phyloP scores from a whole-genome alignment of 2,888 invertebrate species.

The Xestobium rufovillosum region DNA sequence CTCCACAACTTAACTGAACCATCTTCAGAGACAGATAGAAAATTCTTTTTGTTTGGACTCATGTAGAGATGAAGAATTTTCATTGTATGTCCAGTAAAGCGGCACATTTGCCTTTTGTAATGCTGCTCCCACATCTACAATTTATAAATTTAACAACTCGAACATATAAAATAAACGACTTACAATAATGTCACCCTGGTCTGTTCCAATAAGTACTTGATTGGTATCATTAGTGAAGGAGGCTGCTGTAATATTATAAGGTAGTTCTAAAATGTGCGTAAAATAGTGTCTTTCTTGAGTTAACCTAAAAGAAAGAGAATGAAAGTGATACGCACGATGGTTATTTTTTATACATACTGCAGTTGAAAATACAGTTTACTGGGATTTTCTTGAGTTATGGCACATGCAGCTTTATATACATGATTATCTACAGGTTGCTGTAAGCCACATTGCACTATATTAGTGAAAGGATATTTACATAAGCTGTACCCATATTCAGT shows the following conservation, averaged over 20 bases:
- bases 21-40: constrained; percentile 52
- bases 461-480: constrained; percentile 53
- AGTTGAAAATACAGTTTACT: constrained; percentile 56
- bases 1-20: constrained; percentile 55
- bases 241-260: constrained; percentile 49
- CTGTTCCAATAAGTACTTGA: constrained; percentile 45
- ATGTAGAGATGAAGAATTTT: constrained; percentile 48
- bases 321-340: constrained; percentile 6
- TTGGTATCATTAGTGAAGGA: constrained; percentile 47
- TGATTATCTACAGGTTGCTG: constrained; percentile 54
- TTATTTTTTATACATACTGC: constrained; percentile 41
- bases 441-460: constrained; percentile 63
- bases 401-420: constrained; percentile 49
- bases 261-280: constrained; percentile 50
- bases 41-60: constrained; percentile 47
- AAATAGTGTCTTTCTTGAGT: constrained; percentile 30
- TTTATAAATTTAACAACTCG: constrained; percentile 16
- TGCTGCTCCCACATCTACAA: constrained; percentile 54
- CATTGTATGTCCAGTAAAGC: constrained; percentile 43
- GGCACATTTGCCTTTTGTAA: constrained; percentile 48
- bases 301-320: constrained; percentile 23
- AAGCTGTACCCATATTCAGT: constrained; percentile 55
- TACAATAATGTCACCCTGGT: constrained; percentile 45
- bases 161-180: constrained; percentile 19
- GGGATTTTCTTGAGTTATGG: constrained; percentile 31